Base-by-base conservation (phyloP, 2,888 invertebrate genomes). In the Mycalesis mineus region DNA sequence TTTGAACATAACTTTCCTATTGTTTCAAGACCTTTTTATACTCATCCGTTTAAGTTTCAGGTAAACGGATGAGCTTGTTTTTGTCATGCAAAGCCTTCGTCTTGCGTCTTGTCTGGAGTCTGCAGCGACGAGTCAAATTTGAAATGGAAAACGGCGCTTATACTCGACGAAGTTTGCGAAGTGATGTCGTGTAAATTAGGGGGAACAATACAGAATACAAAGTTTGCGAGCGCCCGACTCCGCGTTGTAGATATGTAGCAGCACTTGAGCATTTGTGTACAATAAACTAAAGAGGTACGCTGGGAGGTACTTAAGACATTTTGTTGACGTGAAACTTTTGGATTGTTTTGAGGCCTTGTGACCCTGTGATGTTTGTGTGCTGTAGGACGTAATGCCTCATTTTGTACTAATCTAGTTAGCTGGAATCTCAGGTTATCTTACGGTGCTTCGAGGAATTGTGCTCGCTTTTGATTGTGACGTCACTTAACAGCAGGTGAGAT, bases 121-220 rank as follows among this genome's bases (percentile, higher is more conserved):
- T 42, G 49, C 49, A 15, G 15, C 50, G 58, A 17, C 15, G 57
- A 59, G 61, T 62, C 60, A 61, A 66, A 65, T 62, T 69, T 66
- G 63, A 64, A 67, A 66, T 61, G 62, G 65, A 65, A 66, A 67
- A 62, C 60, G 55, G 36, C 51, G 57, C 47, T 60, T 55, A 60
- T 49, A 55, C 60, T 49, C 57, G 49, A 42, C 55, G 41, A 62
- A 66, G 57, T 64, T 64, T 60, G 56, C 53, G 53, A 62, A 66
- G 71, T 63, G 65, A 64, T 71, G 71, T 71, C 69, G 70, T 72
- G 72, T 73, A 72, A 74, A 75, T 75, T 72, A 72, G 67, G 68
- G 60, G 57, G 67, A 69, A 72, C 71, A 74, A 71, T 71, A 65
- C 68, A 49, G 61, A 61, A 62, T 55, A 61, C 62, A 62, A 70